phyloP scores from a whole-genome alignment of 2,797 vertebrate genomes.

The Cygnus olor region DNA sequence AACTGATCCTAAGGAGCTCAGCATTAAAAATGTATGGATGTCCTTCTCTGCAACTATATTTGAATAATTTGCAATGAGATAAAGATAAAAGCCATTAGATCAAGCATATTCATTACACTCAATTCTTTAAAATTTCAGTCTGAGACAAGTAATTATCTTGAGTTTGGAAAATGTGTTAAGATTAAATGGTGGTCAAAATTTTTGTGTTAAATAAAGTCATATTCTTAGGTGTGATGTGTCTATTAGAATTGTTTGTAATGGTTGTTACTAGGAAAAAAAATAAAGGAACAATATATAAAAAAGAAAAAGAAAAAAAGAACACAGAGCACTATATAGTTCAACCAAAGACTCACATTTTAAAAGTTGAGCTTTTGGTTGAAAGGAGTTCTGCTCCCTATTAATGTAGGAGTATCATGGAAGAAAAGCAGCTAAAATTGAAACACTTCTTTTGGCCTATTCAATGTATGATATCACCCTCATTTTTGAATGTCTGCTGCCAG shows the following conservation, averaged over 20 bases:
- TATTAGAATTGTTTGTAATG: not conserved
- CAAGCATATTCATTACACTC: not conserved
- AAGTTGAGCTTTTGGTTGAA: not conserved
- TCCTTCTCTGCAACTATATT: not conserved
- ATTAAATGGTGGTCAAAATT: not conserved
- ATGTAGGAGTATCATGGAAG: fast-evolving
- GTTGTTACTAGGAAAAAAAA: not conserved
- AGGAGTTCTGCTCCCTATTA: not conserved
- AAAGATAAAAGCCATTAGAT: not conserved
- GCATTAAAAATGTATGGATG: not conserved
- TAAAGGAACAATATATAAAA: not conserved
- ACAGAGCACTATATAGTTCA: not conserved
- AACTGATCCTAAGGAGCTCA: not conserved
- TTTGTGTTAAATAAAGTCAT: too few species aligned
- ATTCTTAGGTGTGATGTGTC: too few species aligned
- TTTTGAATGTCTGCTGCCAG: not conserved
- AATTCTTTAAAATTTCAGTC: not conserved
- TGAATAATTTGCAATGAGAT: not conserved
- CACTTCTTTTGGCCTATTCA: not conserved
- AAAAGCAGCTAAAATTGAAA: not conserved
- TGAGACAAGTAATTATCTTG: not conserved
- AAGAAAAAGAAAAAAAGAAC: not conserved
- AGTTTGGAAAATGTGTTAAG: not conserved
- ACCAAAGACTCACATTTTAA: not conserved
- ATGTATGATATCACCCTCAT: not conserved